Evolutionary conservation across 2,113 vertebrate genomes (phyloP), one percentile per base, ranked within the genome.

Genomic region (Rhagologus leucostigma): DNA sequence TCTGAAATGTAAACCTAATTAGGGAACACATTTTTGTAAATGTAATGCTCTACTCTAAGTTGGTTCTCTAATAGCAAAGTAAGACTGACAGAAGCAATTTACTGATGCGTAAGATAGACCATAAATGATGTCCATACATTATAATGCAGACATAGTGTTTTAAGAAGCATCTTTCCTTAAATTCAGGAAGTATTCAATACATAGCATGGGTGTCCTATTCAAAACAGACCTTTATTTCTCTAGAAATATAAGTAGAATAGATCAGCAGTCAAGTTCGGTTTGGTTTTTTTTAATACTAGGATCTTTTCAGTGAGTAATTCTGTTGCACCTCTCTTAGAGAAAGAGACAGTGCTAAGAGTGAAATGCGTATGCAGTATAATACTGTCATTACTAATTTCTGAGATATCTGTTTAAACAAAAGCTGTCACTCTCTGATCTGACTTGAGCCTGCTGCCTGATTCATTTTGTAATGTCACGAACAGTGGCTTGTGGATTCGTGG

Each of bases 351-450:
- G 47, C 63, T 65, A 29, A 70, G 67, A 85, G 50, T 83, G 70
- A 93, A 91, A 88, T 65, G 11, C 46, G 77, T 70, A 67, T 14
- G 33, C 64, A 49, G 27, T 88, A 42, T 65, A 79, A 85, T 74
- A 73, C 44, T 88, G 68, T 87, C 93, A 84, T 79, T 44, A 49
- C 46, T 95, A 63, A 92, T 90, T 96, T 96, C 75, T 1, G 5
- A 86, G 82, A 67, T 91, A 67, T 4, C 47, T 90, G 30, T 94
- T 95, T 93, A 94, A 97, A 88, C 82, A 93, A 77, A 93, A 96
- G 56, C 75, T 95, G 93, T 88, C 78, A 47, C 82, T 77, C 93
- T 88, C 35, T 96, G 93, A 88, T 94, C 63, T 91, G 82, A 41
- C 82, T 94, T 81, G 82, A 96, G 79, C 79, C 85, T 94, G 16